Percentiles rank a stretch among this genome's conserved stretches.
Conservation (phyloP, 2,797 vertebrate species). For the Sebastes trivittatus region DNA sequence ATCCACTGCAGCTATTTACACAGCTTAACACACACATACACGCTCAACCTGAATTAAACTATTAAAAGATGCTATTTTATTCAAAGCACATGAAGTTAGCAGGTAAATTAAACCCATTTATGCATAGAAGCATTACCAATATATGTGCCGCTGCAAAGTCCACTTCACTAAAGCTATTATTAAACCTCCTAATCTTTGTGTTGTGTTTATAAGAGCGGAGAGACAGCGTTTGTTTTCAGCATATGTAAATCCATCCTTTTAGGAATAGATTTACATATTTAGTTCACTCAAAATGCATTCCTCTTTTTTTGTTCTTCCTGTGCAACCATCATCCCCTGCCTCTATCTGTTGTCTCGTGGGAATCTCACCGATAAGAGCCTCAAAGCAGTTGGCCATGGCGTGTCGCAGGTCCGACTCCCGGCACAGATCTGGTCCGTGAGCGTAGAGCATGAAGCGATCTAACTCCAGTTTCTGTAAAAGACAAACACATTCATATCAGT, state of each 20-base stretch:
- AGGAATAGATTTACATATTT: slow-evolving; percentile 40
- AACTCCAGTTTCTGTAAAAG: slow-evolving; percentile 92
- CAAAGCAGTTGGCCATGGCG: slow-evolving; percentile 99
- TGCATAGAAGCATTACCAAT: not conserved
- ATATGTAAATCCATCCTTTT: slow-evolving; percentile 43
- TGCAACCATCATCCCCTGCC: not conserved
- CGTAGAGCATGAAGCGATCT: slow-evolving; percentile 98
- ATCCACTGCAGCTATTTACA: slow-evolving; percentile 47
- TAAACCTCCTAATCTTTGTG: slow-evolving; percentile 1
- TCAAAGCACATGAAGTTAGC: slow-evolving; percentile 3
- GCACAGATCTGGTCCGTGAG: slow-evolving; percentile 97
- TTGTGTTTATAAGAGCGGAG: slow-evolving; percentile 1
- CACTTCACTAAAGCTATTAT: not conserved
- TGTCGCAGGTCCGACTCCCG: slow-evolving; percentile 97
- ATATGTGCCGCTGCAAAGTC: slow-evolving; percentile 3
- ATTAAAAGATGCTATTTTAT: not conserved
- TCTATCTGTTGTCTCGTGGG: not conserved
- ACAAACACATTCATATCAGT: slow-evolving; percentile 38
- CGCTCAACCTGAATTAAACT: not conserved
- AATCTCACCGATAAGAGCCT: slow-evolving; percentile 94
- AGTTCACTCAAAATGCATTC: slow-evolving; percentile 24
- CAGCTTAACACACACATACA: slow-evolving; percentile 10
- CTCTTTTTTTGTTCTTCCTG: not conserved
- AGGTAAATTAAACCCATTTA: slow-evolving; percentile 16
- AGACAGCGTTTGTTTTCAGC: slow-evolving; percentile 35